Percentiles rank a stretch among this genome's conserved stretches.
phyloP scores from a whole-genome alignment of 2,113 vertebrate species.

The Zosterops japonicus region DNA sequence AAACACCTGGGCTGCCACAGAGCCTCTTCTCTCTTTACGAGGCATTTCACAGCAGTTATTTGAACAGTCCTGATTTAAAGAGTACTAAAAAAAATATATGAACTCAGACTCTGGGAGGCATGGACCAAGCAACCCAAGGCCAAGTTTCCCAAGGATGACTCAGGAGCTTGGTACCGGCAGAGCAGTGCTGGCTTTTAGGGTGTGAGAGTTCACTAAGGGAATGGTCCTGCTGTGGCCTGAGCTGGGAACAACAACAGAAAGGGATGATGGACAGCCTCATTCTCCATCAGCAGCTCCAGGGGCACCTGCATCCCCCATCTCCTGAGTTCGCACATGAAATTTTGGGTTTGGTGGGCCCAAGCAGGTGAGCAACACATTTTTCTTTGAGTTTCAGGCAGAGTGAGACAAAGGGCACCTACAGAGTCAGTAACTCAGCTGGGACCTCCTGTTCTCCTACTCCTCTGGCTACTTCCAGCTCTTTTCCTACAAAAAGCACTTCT shows the following conservation, averaged over 20 bases:
- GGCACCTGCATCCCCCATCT: neutral
- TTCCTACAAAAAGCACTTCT: neutral
- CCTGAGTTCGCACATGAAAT: neutral
- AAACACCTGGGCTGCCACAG: conserved; percentile 20
- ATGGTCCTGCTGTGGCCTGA: fast-evolving
- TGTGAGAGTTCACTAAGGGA: neutral
- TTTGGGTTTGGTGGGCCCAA: neutral
- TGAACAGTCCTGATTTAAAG: neutral
- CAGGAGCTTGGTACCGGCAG: neutral
- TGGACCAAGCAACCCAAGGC: neutral
- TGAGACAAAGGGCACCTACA: neutral
- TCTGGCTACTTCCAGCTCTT: neutral
- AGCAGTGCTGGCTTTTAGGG: neutral
- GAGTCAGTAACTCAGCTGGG: neutral
- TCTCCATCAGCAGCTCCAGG: neutral
- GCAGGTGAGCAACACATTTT: neutral
- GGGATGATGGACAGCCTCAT: neutral
- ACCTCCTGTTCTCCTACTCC: neutral
- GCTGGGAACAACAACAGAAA: neutral
- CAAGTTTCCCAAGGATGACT: neutral
- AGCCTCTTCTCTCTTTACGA: neutral
- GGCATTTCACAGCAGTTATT: neutral
- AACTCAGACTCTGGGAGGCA: neutral
- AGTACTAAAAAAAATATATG: neutral
- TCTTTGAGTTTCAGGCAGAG: neutral